Evolutionary conservation across 2,888 invertebrate genomes (phyloP).

Genomic region (Psococerastis gibbosa): DNA sequence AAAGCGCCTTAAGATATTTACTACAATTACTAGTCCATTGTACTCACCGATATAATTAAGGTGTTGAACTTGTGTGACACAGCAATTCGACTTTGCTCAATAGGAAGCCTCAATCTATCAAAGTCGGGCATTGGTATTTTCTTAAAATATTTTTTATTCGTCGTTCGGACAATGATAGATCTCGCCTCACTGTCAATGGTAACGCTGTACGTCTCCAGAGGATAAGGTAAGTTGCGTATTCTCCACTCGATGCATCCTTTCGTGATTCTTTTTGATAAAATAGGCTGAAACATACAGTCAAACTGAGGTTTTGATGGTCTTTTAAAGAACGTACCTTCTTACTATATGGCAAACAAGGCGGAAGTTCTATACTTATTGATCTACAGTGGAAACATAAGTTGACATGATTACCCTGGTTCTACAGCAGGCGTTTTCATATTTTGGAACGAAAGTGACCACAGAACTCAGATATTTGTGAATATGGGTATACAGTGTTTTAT

Average conservation of each 20-base stretch:
- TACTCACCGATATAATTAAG: conserved; percentile 50
- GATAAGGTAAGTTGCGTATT: conserved; percentile 58
- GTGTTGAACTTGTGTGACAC: conserved; percentile 56
- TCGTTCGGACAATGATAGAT: conserved; percentile 46
- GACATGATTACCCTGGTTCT: too few species aligned
- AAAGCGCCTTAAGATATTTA: too few species aligned
- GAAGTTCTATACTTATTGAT: too few species aligned
- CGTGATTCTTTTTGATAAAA: conserved; percentile 48
- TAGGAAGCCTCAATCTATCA: conserved; percentile 37
- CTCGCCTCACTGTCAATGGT: conserved; percentile 42
- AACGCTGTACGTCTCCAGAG: conserved; percentile 49
- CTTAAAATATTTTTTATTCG: conserved; percentile 68
- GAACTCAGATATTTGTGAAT: too few species aligned
- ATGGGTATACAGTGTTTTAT: too few species aligned
- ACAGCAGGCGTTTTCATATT: too few species aligned
- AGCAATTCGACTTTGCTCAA: conserved; percentile 43
- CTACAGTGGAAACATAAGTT: too few species aligned
- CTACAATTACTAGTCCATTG: too few species aligned
- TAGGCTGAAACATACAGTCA: conserved; percentile 37
- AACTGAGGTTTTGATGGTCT: conserved; percentile 23
- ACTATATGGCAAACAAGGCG: too few species aligned
- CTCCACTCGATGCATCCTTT: conserved; percentile 62
- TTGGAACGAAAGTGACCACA: too few species aligned
- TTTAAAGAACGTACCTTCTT: too few species aligned
- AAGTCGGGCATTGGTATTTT: conserved; percentile 49